phyloP scores from a whole-genome alignment of 1,140 invertebrate genomes.

The Hermatobates lingyangjiaoensis region DNA sequence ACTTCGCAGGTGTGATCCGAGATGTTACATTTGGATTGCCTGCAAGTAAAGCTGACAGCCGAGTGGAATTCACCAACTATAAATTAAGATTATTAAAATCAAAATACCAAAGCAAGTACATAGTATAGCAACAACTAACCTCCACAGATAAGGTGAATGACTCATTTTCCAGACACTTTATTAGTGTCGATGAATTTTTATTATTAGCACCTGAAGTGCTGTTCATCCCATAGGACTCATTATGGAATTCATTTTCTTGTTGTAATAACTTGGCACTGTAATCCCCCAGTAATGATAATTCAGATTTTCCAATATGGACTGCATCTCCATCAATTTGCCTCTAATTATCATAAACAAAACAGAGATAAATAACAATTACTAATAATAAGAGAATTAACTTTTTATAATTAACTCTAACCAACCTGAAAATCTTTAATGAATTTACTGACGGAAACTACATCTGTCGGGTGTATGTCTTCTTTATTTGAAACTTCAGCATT shows the following conservation, averaged over 20 bases:
- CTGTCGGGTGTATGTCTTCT: neutral
- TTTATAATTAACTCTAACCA: neutral
- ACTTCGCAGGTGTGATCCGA: slow-evolving; percentile 36
- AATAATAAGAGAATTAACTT: neutral
- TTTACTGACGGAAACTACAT: neutral
- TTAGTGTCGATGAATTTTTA: neutral
- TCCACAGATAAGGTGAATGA: neutral
- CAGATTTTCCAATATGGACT: neutral
- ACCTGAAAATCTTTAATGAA: neutral
- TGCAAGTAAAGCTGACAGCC: slow-evolving; percentile 31
- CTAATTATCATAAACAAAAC: neutral
- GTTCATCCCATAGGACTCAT: neutral
- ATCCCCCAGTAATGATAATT: neutral
- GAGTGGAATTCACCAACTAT: slow-evolving; percentile 34
- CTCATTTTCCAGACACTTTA: neutral
- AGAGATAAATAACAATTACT: neutral
- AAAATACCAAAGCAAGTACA: neutral
- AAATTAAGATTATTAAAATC: slow-evolving; percentile 1
- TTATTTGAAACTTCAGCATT: too few species aligned
- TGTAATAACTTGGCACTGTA: neutral
- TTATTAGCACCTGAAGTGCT: neutral
- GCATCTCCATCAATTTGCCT: neutral
- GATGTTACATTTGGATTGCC: slow-evolving; percentile 29
- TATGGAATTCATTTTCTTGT: neutral
- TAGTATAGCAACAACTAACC: neutral